A percentile compares a stretch with the other conserved stretches of the same genome.
These are phyloP conservation scores for Drosophila pseudotalamancana DNA, from an alignment of 2,888 invertebrate genomes.

Conservation along the genomic window DNA sequence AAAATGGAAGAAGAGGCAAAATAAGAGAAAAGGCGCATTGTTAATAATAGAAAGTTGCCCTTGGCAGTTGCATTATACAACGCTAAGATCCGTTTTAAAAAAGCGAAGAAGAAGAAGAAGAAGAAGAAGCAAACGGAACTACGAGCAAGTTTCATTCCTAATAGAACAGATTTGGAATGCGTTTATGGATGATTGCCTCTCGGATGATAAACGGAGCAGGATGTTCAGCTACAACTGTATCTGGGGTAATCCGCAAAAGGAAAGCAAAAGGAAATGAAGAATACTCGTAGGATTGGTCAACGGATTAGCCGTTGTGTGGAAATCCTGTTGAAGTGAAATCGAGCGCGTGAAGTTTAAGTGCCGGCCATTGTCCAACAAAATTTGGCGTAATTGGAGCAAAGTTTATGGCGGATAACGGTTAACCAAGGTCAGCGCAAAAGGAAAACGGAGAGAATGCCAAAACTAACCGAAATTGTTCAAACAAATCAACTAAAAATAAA, in stretches of 20 bases:
- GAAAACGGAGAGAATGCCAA: constrained; percentile 13
- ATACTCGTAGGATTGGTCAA: not conserved
- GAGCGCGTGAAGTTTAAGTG: constrained; percentile 70
- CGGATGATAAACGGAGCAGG: not conserved
- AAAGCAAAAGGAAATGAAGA: constrained; percentile 5
- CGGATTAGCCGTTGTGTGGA: constrained; percentile 55
- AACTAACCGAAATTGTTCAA: constrained; percentile 57
- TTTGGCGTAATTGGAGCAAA: constrained; percentile 59
- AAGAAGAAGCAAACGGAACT: no score
- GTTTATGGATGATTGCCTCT: no score
- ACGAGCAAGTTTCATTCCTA: not conserved
- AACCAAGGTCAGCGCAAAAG: constrained; percentile 53
- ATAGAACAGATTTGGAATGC: not conserved
- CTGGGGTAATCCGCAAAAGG: constrained; percentile 29
- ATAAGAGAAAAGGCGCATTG: not conserved
- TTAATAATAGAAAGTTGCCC: not conserved
- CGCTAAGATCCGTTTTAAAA: no score
- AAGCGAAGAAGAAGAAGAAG: no score
- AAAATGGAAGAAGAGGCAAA: no score
- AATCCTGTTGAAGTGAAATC: constrained; percentile 64
- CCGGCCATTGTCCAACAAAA: constrained; percentile 57
- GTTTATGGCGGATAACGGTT: not conserved
- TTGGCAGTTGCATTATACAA: no score
- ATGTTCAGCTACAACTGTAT: not conserved
- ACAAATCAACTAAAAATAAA: constrained; percentile 60